These are phyloP conservation scores for Caenorhabditis sp. DNA, from an alignment of 2,888 invertebrate species.

Conservation along the genomic window DNA sequence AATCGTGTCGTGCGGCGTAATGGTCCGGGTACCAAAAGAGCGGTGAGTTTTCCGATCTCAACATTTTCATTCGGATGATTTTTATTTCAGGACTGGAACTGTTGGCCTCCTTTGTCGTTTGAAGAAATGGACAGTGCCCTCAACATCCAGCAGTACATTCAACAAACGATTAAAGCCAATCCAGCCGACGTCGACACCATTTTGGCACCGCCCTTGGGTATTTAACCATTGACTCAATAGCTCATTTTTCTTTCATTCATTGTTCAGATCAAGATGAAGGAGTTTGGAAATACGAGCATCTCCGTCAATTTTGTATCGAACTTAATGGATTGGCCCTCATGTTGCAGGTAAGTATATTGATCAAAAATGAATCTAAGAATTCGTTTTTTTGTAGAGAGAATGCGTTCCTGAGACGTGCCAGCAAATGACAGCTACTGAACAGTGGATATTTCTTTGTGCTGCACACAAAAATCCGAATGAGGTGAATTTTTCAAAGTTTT, in stretches of 20 bases:
- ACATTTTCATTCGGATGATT: not conserved
- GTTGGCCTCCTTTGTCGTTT: constrained; percentile 94
- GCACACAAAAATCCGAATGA: constrained; percentile 99
- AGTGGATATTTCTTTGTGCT: constrained; percentile 99
- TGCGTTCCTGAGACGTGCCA: constrained; percentile 97
- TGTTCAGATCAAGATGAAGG: constrained; percentile 84
- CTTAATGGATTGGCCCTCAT: constrained; percentile 97
- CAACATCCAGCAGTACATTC: constrained; percentile 98
- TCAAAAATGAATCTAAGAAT: not conserved
- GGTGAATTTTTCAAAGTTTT: constrained; percentile 70
- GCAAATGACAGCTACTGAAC: constrained; percentile 99
- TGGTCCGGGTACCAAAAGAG: constrained; percentile 78
- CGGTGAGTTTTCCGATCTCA: constrained; percentile 53
- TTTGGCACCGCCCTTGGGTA: constrained; percentile 90
- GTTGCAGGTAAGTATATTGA: constrained; percentile 87
- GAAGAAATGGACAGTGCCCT: constrained; percentile 99
- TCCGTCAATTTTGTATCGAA: constrained; percentile 98
- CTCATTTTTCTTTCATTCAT: not conserved
- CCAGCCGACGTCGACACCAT: constrained; percentile 95
- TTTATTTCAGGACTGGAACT: constrained; percentile 91
- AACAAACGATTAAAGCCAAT: constrained; percentile 95
- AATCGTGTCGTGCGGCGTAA: constrained; percentile 72
- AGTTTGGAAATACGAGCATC: constrained; percentile 99
- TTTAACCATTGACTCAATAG: not conserved
- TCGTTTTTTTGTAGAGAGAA: constrained; percentile 42